phyloP scores from a whole-genome alignment of 2,797 vertebrate species.

The Chaenodraco wilsoni region DNA sequence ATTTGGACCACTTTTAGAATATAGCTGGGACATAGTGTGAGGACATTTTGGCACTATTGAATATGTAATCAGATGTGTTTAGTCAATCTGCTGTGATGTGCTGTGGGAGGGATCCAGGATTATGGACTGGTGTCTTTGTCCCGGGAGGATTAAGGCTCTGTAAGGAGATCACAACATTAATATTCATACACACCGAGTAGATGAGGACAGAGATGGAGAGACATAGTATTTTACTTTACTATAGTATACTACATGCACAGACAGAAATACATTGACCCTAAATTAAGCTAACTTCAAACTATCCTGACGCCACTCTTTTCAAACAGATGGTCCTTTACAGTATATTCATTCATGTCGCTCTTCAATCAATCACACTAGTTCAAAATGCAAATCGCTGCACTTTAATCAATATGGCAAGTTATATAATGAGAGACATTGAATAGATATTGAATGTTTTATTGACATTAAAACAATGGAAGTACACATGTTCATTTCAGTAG shows the following conservation, averaged over 20 bases:
- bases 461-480: conserved; percentile 11
- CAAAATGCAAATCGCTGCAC: conserved; percentile 2
- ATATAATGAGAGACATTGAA: conserved; percentile 15
- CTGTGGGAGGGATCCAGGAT: conserved; percentile 71
- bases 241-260: background rate
- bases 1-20: conserved; percentile 45
- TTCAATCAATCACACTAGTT: conserved; percentile 6
- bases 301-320: background rate
- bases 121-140: conserved; percentile 74
- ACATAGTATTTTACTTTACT: conserved; percentile 4
- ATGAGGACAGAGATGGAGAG: conserved; percentile 37
- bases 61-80: conserved; percentile 66
- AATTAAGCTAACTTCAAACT: background rate
- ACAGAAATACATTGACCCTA: background rate
- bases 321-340: background rate
- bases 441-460: conserved; percentile 46
- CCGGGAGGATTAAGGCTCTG: conserved; percentile 71
- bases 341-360: conserved; percentile 5
- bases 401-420: conserved; percentile 8
- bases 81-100: conserved; percentile 60
- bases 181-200: conserved; percentile 66
- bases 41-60: conserved; percentile 48
- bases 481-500: background rate
- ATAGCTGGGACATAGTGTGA: conserved; percentile 37
- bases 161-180: conserved; percentile 79